These are phyloP conservation scores for Pseudomyrmex cubaensis DNA, from an alignment of 1,140 invertebrate species.

Conservation along the genomic window DNA sequence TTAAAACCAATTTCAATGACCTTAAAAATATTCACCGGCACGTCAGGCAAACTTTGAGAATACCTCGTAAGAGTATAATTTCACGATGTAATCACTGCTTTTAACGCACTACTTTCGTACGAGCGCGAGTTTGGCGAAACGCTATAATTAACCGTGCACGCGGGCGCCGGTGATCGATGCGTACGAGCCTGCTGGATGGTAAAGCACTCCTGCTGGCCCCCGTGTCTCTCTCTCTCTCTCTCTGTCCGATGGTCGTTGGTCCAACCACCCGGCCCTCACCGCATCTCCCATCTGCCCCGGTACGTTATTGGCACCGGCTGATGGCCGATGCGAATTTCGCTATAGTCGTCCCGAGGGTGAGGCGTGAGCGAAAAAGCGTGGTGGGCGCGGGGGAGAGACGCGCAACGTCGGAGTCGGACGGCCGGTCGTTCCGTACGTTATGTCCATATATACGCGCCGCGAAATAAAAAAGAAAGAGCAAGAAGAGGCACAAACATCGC, in stretches of 20 bases:
- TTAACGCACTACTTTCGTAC: neutral
- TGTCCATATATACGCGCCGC: neutral
- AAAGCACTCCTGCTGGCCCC: constrained; percentile 60
- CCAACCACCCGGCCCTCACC: constrained; percentile 65
- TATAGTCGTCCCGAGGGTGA: constrained; percentile 29
- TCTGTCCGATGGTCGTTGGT: constrained; percentile 25
- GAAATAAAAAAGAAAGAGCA: constrained; percentile 40
- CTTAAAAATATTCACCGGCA: too few species aligned
- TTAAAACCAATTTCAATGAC: too few species aligned
- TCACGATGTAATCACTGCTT: neutral
- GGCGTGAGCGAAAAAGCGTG: constrained; percentile 15
- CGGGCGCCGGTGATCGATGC: constrained; percentile 46
- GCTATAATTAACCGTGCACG: constrained; percentile 35
- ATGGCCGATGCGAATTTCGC: constrained; percentile 75
- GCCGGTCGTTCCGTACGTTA: constrained; percentile 31
- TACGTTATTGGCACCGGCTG: constrained; percentile 76
- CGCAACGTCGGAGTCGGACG: neutral
- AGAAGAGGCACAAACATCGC: constrained; percentile 5
- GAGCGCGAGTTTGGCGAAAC: constrained; percentile 1
- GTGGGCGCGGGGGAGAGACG: neutral
- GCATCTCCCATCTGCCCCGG: constrained; percentile 70
- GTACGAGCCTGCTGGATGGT: constrained; percentile 63
- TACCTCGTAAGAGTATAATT: neutral
- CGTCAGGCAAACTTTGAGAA: too few species aligned
- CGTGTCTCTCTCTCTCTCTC: neutral